These are phyloP conservation scores for Amblyjoppa proteus DNA, from an alignment of 2,888 invertebrate species.

Conservation along the genomic window DNA sequence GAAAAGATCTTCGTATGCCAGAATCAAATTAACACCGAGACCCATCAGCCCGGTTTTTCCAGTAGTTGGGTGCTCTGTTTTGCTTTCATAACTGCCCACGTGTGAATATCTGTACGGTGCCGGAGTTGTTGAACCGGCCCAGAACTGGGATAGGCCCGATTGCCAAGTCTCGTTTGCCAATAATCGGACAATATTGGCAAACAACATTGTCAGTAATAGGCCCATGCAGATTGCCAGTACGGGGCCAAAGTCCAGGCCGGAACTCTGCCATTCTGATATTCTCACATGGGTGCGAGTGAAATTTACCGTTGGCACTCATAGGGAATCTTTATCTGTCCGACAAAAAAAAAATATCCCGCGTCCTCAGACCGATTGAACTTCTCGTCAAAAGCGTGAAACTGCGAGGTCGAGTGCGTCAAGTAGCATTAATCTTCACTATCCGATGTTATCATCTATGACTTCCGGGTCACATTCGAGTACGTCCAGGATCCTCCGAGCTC, in stretches of 20 bases:
- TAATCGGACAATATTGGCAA: too few species aligned
- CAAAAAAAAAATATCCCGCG: background rate
- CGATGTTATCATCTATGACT: constrained; percentile 1
- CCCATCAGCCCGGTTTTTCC: background rate
- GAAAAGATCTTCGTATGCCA: too few species aligned
- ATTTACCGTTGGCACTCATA: background rate
- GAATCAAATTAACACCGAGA: too few species aligned
- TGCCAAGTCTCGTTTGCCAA: too few species aligned
- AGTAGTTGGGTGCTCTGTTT: background rate
- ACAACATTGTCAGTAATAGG: too few species aligned
- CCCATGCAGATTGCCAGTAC: too few species aligned
- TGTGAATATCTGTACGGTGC: too few species aligned
- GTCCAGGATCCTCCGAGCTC: background rate
- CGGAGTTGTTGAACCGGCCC: too few species aligned
- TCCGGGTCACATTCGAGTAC: constrained; percentile 5
- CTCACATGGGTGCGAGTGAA: background rate
- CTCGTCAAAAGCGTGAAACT: background rate
- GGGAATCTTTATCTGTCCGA: background rate
- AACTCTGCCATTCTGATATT: too few species aligned
- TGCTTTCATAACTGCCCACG: background rate
- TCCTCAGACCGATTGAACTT: background rate
- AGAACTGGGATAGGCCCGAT: too few species aligned
- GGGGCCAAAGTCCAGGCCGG: too few species aligned
- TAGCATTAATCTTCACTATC: background rate
- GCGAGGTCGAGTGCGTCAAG: background rate